Evolutionary conservation across 2,888 invertebrate genomes (phyloP), one percentile per base, ranked within the genome.

Genomic region (Listrodromus nycthemerus): DNA sequence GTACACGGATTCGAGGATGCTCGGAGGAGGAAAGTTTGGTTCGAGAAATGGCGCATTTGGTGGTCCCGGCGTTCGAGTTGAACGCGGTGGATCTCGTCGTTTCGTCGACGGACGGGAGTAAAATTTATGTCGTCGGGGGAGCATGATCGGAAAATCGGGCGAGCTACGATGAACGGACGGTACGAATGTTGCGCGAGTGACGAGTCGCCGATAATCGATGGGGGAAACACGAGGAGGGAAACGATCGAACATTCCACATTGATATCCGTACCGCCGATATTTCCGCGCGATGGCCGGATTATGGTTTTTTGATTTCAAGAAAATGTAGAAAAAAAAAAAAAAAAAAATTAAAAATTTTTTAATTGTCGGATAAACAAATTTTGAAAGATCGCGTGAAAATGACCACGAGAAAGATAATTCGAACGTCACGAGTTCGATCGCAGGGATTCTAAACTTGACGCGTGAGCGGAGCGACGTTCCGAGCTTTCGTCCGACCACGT

Each of bases 191-290:
- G 50, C 45, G 82, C 66, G 79, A 58, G 84, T 81, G 81, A 81
- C 55, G 45, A 75, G 58, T 78, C 78, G 75, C 79, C 84, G 78
- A 82, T 73, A 61, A 70, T 84, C 71, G 61, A 84, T 67, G 67
- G 79, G 50, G 48, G 61, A 82, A 76, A 75, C 50, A 79, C 33
- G 24, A 37, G 58, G 19, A 45, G 61, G 45, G 41, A 50, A 21
- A 7, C 27, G 55, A 52, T 50, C 37, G 52, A 77, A 76, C 45
- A 24, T 70, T 78, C 69, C 27, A 70, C 69, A 16, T 71, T 81
- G 16, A 71, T 84, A 30, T 61, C 58, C 13, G 50, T 71, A 66
- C 24, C 55, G 30, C 30, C 78, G 78, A 66, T 41, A 74, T 71
- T 81, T 24, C 61, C 52, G 41, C 19, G 48, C 21, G 21, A 67